phyloP scores from a whole-genome alignment of 2,113 vertebrate genomes.

The Pristiophorus japonicus region DNA sequence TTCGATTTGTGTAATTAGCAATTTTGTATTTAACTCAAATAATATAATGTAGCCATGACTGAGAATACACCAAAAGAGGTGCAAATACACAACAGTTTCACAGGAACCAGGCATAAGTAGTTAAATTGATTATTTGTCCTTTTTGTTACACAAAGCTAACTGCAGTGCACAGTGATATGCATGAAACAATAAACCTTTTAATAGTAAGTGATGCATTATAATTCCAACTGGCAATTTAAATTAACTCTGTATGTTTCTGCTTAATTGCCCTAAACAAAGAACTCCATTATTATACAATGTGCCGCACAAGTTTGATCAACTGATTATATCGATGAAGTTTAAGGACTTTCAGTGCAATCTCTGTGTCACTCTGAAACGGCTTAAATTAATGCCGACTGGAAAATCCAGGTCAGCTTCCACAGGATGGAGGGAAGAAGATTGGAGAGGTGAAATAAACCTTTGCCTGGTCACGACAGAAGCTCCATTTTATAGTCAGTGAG shows the following conservation, averaged over 20 bases:
- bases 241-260: background rate
- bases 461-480: background rate
- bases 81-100: background rate
- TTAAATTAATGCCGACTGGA: background rate
- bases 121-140: background rate
- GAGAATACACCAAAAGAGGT: conserved; percentile 2
- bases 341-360: background rate
- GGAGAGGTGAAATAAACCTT: background rate
- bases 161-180: background rate
- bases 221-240: background rate
- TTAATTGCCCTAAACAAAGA: conserved; percentile 24
- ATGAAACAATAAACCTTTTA: conserved; percentile 18
- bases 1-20: background rate
- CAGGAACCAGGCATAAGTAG: background rate
- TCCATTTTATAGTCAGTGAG: background rate
- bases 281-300: background rate
- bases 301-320: background rate
- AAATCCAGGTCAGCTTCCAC: background rate
- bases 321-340: background rate
- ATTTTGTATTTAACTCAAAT: background rate
- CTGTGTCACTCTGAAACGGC: background rate
- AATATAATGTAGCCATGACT: background rate
- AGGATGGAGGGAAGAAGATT: background rate
- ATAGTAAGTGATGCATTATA: conserved; percentile 8
- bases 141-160: background rate